These are phyloP conservation scores for Gobionotothen gibberifrons DNA, from an alignment of 2,797 vertebrate species.

Conservation along the genomic window DNA sequence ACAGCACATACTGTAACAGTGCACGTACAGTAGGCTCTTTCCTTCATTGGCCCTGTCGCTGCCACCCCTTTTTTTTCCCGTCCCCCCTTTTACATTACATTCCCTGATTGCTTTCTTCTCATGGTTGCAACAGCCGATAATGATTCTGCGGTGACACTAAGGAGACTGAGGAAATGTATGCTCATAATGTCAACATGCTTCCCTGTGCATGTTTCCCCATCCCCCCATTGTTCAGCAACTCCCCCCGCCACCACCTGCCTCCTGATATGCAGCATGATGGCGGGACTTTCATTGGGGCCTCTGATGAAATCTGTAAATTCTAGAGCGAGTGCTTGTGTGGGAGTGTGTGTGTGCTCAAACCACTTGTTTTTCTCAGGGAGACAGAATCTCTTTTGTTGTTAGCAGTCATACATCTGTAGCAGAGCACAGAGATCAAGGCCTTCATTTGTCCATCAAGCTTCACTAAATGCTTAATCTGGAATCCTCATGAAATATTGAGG, in stretches of 20 bases:
- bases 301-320: constrained; percentile 39
- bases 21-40: constrained; percentile 15
- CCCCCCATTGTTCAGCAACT: constrained; percentile 49
- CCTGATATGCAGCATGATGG: constrained; percentile 43
- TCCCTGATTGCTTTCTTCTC: not conserved
- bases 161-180: constrained; percentile 51
- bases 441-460: constrained; percentile 34
- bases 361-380: constrained; percentile 1
- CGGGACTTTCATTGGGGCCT: constrained; percentile 39
- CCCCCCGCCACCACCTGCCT: constrained; percentile 61
- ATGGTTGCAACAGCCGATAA: constrained; percentile 45
- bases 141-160: constrained; percentile 29
- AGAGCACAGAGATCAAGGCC: constrained; percentile 28
- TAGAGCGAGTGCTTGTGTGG: not conserved
- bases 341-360: not conserved
- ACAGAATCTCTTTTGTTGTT: not conserved
- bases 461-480: constrained; percentile 46
- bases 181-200: constrained; percentile 52
- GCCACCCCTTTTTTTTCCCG: not conserved
- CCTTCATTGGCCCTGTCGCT: not conserved
- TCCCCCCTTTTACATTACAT: not conserved
- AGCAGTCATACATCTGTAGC: constrained; percentile 1
- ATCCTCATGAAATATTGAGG: constrained; percentile 82
- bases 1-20: not conserved
- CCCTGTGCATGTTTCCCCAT: constrained; percentile 55